Evolutionary conservation across 2,113 vertebrate genomes (phyloP).

Genomic region (Cephalopterus ornatus): DNA sequence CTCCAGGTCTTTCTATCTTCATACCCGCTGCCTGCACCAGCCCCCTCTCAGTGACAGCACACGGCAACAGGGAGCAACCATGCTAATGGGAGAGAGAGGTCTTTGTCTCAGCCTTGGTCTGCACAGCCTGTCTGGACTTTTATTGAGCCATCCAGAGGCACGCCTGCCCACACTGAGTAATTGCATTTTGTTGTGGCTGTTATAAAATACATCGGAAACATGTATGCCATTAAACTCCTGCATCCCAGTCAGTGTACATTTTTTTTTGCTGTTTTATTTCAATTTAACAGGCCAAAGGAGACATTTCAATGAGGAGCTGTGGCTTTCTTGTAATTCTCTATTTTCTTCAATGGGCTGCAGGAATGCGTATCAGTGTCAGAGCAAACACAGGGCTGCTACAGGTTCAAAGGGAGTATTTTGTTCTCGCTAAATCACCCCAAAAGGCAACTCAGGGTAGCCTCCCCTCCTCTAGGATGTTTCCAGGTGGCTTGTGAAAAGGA

Average conservation of each 20-base stretch:
- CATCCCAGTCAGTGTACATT: background rate
- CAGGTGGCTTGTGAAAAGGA: background rate
- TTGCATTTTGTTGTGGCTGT: background rate
- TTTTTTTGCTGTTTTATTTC: background rate
- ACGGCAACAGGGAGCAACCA: fast-evolving
- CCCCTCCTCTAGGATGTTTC: background rate
- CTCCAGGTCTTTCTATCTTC: background rate
- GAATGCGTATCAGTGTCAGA: background rate
- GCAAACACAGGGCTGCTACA: background rate
- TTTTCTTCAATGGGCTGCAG: background rate
- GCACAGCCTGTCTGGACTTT: background rate
- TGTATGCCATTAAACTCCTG: background rate
- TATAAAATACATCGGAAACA: constrained; percentile 34
- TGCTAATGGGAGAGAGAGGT: background rate
- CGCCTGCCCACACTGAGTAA: background rate
- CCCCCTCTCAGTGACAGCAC: fast-evolving
- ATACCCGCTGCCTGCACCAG: fast-evolving
- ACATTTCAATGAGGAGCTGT: background rate
- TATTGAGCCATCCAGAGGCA: background rate
- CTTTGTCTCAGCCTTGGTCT: background rate
- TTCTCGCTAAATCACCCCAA: background rate
- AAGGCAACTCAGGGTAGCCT: background rate
- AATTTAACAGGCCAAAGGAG: background rate
- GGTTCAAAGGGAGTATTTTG: background rate
- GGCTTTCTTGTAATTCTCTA: background rate